Evolutionary conservation across 2,888 invertebrate genomes (phyloP).

Genomic region (Lochmaea crataegi): DNA sequence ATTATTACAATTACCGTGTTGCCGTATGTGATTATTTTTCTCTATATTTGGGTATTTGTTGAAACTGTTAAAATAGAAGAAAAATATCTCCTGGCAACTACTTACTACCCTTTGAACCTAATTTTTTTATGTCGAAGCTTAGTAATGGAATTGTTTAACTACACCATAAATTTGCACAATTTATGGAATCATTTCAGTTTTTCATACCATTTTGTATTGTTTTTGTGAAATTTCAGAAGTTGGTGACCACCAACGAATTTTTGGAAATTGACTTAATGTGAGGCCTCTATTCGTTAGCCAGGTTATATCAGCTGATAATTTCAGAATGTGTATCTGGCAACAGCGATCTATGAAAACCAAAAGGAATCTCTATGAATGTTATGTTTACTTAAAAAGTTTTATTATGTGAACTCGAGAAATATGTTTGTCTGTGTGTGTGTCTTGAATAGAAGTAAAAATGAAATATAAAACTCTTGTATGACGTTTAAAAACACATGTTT

Average conservation of each 20-base stretch:
- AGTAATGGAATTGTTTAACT: no score
- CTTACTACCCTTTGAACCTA: no score
- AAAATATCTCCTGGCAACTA: no score
- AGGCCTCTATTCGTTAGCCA: no score
- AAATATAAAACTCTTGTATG: slow-evolving; percentile 33
- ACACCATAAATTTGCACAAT: not conserved
- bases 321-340: slow-evolving; percentile 6
- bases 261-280: no score
- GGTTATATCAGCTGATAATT: not conserved
- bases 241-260: no score
- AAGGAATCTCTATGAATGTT: slow-evolving; percentile 32
- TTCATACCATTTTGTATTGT: no score
- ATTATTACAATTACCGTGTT: slow-evolving; percentile 11
- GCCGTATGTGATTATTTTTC: not conserved
- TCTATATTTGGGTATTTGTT: not conserved
- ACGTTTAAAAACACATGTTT: slow-evolving; percentile 43
- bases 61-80: not conserved
- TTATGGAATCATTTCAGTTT: no score
- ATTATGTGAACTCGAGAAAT: slow-evolving; percentile 48
- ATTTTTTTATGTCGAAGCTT: no score
- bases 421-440: slow-evolving; percentile 29
- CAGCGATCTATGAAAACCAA: slow-evolving; percentile 27
- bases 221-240: no score
- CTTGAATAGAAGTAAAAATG: slow-evolving; percentile 29
- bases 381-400: slow-evolving; percentile 47